Conservation (phyloP, 2,113 vertebrate genomes). For the Condylura cristata region DNA sequence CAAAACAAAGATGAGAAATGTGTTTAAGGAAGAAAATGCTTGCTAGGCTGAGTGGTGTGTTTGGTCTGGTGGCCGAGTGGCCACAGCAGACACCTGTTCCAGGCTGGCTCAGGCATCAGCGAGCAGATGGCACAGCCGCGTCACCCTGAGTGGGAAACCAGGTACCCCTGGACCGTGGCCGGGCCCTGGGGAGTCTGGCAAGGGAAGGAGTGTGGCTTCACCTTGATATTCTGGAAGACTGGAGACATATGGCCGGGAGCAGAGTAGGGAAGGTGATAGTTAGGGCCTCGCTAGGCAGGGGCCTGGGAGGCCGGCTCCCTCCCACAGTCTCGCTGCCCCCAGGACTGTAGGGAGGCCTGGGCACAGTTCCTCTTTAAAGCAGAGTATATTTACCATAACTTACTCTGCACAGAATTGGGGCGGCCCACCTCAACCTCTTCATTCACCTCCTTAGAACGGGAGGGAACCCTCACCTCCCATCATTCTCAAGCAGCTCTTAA, state of each 20-base stretch:
- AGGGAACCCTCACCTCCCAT: neutral
- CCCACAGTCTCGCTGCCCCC: neutral
- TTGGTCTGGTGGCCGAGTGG: neutral
- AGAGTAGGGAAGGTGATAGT: accelerated
- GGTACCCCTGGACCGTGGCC: neutral
- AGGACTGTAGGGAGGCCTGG: neutral
- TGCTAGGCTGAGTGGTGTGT: neutral
- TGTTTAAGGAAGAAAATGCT: neutral
- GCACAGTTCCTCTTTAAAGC: neutral
- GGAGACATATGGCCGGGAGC: neutral
- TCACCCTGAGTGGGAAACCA: neutral
- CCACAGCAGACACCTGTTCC: neutral
- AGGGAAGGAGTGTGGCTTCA: neutral
- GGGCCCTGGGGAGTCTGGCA: neutral
- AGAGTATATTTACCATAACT: accelerated
- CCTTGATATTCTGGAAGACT: neutral
- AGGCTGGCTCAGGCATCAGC: neutral
- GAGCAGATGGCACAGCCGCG: neutral
- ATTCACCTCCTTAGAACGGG: neutral
- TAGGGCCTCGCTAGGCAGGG: neutral
- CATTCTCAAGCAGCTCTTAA: neutral
- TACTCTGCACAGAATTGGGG: no score
- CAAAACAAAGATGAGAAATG: neutral
- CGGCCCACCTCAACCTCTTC: neutral
- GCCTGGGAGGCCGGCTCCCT: neutral